Percentiles rank a stretch among this genome's conserved stretches.
phyloP scores from a whole-genome alignment of 2,797 vertebrate species.

The Esox lucius region DNA sequence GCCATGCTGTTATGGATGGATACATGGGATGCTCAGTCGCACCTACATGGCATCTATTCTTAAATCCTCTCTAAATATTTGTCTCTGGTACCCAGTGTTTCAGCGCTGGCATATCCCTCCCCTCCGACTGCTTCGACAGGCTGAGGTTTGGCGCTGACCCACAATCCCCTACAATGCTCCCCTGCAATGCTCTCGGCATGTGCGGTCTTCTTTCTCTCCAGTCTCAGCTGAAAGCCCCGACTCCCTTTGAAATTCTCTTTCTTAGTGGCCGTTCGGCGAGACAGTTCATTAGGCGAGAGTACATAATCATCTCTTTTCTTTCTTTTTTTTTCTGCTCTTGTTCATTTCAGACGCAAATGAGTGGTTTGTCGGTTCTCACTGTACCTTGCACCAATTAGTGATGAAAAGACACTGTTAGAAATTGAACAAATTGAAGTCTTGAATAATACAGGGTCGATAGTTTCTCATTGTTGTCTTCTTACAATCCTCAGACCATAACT shows the following conservation, averaged over 20 bases:
- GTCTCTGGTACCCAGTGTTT: no score
- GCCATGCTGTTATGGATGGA: no score
- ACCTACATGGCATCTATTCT: no score
- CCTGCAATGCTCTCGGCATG: background rate
- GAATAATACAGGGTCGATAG: conserved; percentile 20
- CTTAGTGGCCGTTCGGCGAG: conserved; percentile 14
- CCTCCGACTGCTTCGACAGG: background rate
- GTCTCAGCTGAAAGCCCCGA: background rate
- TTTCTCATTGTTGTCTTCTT: conserved; percentile 16
- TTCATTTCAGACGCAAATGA: conserved; percentile 20
- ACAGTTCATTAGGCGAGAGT: conserved; percentile 22
- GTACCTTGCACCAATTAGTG: conserved; percentile 12
- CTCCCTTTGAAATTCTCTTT: background rate
- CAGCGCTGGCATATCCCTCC: background rate
- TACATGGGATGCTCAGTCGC: no score
- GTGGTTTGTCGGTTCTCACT: conserved; percentile 13
- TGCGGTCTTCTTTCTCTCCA: background rate
- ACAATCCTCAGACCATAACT: conserved; percentile 32
- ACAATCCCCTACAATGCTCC: background rate
- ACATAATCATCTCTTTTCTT: conserved; percentile 23
- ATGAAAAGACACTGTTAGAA: conserved; percentile 19
- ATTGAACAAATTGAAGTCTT: conserved; percentile 9
- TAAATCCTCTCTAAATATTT: no score
- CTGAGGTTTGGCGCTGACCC: background rate
- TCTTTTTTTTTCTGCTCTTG: background rate